Percentiles rank a stretch among this genome's conserved stretches.
phyloP scores from a whole-genome alignment of 2,113 vertebrate genomes.

The Arizona elegans region DNA sequence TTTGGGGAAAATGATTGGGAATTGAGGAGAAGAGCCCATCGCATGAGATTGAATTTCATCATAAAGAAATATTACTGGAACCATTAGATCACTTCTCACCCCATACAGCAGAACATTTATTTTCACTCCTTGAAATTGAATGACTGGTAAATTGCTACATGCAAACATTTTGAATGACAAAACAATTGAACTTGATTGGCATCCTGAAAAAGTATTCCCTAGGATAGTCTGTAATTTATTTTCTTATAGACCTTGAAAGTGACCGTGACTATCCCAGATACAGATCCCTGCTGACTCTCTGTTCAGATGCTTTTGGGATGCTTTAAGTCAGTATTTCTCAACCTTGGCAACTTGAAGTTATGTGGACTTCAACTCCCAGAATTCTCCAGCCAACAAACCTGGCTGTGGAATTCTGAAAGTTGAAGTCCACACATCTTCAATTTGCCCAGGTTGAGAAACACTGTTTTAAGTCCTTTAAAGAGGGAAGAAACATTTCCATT shows the following conservation, averaged over 20 bases:
- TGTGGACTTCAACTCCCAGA: neutral
- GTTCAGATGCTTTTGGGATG: conserved; percentile 2
- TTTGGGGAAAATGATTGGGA: neutral
- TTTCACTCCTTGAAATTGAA: neutral
- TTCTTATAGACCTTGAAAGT: neutral
- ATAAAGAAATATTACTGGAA: neutral
- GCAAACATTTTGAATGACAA: neutral
- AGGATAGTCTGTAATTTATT: neutral
- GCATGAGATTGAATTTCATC: neutral
- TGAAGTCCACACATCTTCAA: neutral
- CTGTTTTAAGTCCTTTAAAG: conserved; percentile 6
- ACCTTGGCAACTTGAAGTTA: neutral
- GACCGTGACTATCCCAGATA: neutral
- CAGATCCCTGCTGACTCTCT: neutral
- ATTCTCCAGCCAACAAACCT: neutral
- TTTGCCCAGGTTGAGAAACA: neutral
- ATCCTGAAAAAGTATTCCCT: conserved; percentile 18
- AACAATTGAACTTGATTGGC: conserved; percentile 20
- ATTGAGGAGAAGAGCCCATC: neutral
- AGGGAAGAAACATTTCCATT: conserved; percentile 26
- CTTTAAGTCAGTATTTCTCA: conserved; percentile 5
- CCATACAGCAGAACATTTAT: neutral
- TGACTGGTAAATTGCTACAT: neutral
- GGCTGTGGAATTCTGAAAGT: neutral
- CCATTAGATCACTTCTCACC: neutral